Percentiles rank a stretch among this genome's conserved stretches.
Conservation (phyloP, 2,888 invertebrate genomes). For the Eristalinus aeneus region DNA sequence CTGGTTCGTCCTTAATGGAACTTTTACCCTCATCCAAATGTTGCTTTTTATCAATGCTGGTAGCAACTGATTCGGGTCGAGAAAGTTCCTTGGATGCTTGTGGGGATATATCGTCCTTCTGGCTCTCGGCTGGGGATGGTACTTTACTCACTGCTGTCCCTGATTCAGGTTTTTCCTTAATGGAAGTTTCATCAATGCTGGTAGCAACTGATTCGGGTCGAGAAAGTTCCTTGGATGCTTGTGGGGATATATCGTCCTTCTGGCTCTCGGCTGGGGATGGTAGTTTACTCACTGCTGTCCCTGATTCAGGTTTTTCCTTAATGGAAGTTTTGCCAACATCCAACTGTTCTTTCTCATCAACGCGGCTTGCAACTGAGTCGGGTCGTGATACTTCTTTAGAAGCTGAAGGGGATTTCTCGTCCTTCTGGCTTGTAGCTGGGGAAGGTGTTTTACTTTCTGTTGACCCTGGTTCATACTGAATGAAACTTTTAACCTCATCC, state of each 20-base stretch:
- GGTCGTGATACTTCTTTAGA: slow-evolving; percentile 14
- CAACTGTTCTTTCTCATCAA: neutral
- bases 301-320: neutral
- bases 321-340: too few species aligned
- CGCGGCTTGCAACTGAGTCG: slow-evolving; percentile 14
- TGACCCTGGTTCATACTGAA: slow-evolving; percentile 40
- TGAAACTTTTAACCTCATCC: slow-evolving; percentile 57
- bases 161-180: neutral
- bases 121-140: neutral
- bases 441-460: slow-evolving; percentile 47
- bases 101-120: slow-evolving; percentile 44
- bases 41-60: slow-evolving; percentile 14
- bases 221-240: slow-evolving; percentile 68
- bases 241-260: slow-evolving; percentile 56
- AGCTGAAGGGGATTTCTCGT: slow-evolving; percentile 35
- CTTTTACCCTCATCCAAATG: too few species aligned
- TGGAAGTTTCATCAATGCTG: neutral
- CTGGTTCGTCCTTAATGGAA: slow-evolving; percentile 1
- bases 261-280: slow-evolving; percentile 11
- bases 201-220: slow-evolving; percentile 64
- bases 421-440: slow-evolving; percentile 43
- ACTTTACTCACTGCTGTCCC: neutral
- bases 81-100: slow-evolving; percentile 51
- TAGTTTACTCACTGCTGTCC: neutral
- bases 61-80: slow-evolving; percentile 53